Evolutionary conservation across 1,140 invertebrate genomes (phyloP).

Genomic region (Formica selysi): DNA sequence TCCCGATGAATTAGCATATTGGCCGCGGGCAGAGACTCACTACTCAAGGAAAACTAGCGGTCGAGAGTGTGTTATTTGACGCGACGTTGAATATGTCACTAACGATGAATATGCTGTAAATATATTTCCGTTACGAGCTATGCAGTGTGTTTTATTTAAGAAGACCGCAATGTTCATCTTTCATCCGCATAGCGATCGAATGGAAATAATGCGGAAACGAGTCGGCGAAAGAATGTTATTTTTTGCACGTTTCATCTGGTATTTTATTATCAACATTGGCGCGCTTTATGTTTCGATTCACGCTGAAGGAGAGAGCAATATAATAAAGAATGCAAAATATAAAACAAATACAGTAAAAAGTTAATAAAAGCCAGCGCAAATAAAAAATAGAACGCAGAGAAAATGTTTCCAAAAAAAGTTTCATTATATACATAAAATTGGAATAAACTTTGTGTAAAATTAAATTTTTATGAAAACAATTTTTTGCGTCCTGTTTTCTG

Average conservation of each 20-base stretch:
- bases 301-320: neutral
- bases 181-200: slow-evolving; percentile 6
- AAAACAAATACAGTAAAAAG: too few relatives aligned
- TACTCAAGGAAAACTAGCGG: slow-evolving; percentile 34
- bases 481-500: too few relatives aligned
- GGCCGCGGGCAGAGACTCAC: slow-evolving; percentile 3
- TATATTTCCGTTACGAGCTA: slow-evolving; percentile 19
- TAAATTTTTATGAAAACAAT: too few relatives aligned
- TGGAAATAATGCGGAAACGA: slow-evolving; percentile 28
- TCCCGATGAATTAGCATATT: slow-evolving; percentile 47
- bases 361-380: too few relatives aligned
- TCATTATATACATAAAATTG: too few relatives aligned
- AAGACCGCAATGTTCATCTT: slow-evolving; percentile 20
- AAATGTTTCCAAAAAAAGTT: too few relatives aligned
- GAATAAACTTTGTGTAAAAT: too few relatives aligned
- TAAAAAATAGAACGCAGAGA: too few relatives aligned
- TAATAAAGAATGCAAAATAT: too few relatives aligned
- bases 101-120: slow-evolving; percentile 4
- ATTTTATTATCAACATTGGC: neutral
- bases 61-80: neutral
- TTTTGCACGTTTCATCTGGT: neutral
- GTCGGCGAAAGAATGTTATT: neutral
- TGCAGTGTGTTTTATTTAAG: neutral
- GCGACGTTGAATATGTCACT: slow-evolving; percentile 2
- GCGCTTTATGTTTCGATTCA: neutral